phyloP scores from a whole-genome alignment of 1,140 invertebrate species.

The Vanessa tameamea region DNA sequence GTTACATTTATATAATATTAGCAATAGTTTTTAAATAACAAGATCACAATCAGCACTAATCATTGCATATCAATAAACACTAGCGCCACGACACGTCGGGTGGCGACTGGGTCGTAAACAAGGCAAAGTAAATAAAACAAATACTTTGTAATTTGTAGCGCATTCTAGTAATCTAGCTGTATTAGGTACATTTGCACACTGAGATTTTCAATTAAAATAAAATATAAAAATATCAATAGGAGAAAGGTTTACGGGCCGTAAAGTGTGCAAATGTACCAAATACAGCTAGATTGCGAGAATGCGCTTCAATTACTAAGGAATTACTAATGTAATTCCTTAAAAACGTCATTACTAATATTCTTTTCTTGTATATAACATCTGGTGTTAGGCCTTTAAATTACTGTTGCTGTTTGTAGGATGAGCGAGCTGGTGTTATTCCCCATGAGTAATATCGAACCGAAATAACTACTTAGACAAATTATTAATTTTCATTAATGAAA shows the following conservation, averaged over 20 bases:
- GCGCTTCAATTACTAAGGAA: not conserved
- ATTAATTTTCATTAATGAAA: no score
- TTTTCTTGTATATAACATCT: no score
- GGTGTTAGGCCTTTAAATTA: no score
- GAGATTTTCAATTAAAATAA: not conserved
- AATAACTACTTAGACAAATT: no score
- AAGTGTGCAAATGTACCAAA: not conserved
- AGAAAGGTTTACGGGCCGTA: no score
- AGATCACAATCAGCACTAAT: conserved; percentile 5
- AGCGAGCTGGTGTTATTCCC: no score
- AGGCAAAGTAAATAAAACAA: conserved; percentile 20
- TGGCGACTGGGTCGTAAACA: not conserved
- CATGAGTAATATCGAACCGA: no score
- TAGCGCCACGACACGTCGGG: conserved; percentile 10
- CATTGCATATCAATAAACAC: conserved; percentile 12
- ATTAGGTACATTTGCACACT: not conserved
- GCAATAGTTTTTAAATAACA: not conserved
- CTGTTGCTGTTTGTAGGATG: no score
- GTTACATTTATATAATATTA: not conserved
- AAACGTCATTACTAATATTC: no score
- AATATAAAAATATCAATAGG: no score
- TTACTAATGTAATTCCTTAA: no score
- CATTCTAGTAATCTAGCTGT: conserved; percentile 10
- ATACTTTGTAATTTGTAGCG: conserved; percentile 28
- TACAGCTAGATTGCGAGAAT: conserved; percentile 6